Evolutionary conservation across 2,113 vertebrate species (phyloP), one percentile per base, ranked within the genome.

Genomic region (Eclectus roratus): DNA sequence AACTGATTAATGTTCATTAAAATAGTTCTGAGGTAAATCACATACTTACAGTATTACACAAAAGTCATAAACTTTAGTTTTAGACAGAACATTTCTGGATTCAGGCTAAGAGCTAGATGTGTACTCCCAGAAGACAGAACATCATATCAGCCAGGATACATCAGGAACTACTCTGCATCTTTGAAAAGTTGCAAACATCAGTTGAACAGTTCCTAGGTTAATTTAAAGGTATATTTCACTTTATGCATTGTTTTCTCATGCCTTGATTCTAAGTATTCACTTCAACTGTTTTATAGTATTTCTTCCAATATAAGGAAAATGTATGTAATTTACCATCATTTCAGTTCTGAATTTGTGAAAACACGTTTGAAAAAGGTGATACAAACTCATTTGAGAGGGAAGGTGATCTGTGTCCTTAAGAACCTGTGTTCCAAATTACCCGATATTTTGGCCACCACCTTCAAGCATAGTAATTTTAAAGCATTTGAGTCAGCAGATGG

Each of bases 401-500:
- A 87, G 7, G 15, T 56, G 61, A 71, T 35, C 17, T 72, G 15
- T 55, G 44, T 82, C 47, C 65, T 43, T 49, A 58, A 74, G 65
- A 79, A 71, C 6, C 7, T 72, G n/a, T 66, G 84, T 90, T 70
- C 43, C 50, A 53, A 68, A 88, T 79, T 78, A 33, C 77, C 33
- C 25, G 43, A 11, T 70, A 47, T 71, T 93, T 94, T 86, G 92
- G 56, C 69, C 69, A 55, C 55, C 43, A 74, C 61, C 55, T 53
- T 71, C 43, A 90, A 84, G 24, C 8, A 60, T n/a, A 78, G 49
- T 80, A 74, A 89, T 78, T 90, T 63, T 80, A 53, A 83, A 95
- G 46, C 16, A 18, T 85, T 89, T 88, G 94, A 88, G 72, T 95
- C 94, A 95, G 85, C 94, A 93, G 11, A 43, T 49, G 37, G 80